Conservation (phyloP, 23 tunicate genomes). For the Oikopleura albicans region DNA sequence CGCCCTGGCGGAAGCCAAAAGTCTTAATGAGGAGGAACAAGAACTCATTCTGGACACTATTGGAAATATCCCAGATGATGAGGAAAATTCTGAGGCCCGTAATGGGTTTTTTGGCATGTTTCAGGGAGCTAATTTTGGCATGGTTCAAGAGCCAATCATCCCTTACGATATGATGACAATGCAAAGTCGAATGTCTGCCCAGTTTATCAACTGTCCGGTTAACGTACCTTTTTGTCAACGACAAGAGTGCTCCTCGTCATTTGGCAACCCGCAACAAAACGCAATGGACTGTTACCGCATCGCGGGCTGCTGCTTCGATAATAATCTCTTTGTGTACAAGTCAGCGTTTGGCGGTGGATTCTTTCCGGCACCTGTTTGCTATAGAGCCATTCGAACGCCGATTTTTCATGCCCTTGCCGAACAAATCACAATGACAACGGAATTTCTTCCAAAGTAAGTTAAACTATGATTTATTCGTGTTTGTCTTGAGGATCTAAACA, state of each 20-base stretch:
- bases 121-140: neutral
- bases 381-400: constrained; percentile 22
- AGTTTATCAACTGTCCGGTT: constrained; percentile 53
- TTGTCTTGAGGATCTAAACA: too few relatives aligned
- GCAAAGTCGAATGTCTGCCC: neutral
- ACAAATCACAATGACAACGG: constrained; percentile 1
- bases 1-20: neutral
- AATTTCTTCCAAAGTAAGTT: neutral
- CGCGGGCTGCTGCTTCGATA: constrained; percentile 81
- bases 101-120: neutral
- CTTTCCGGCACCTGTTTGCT: constrained; percentile 68
- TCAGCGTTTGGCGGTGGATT: constrained; percentile 33
- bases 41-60: neutral
- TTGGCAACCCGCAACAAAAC: constrained; percentile 32
- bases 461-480: too few relatives aligned
- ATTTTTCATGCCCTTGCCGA: neutral
- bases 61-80: neutral
- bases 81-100: neutral
- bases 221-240: constrained; percentile 52
- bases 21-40: neutral
- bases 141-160: neutral
- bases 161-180: neutral
- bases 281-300: constrained; percentile 33
- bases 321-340: constrained; percentile 42
- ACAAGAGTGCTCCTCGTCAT: constrained; percentile 29